Base-by-base conservation (phyloP, 2,797 vertebrate genomes). In the Knipowitschia caucasica region DNA sequence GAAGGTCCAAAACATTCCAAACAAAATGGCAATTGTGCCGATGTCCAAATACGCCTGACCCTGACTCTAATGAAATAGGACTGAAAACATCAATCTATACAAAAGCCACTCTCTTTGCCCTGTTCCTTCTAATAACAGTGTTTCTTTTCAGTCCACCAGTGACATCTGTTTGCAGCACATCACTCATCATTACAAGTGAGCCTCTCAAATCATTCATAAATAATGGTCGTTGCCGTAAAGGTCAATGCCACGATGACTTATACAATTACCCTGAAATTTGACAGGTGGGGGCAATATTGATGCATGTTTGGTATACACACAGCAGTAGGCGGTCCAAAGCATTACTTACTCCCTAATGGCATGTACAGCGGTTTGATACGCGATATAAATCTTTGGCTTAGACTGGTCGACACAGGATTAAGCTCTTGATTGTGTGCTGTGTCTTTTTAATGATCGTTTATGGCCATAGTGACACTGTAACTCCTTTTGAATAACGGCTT, bases 381-480 rank as follows among this genome's bases (percentile, higher is more conserved):
- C 2, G 12, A 31, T 35, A 59, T 67, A 58, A 67, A 77, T 69
- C 62, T 64, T 61, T 67, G 69, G 52, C 54, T 50, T 52, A 49
- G 54, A 61, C 40, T 51, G 40, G 68, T 57, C 61, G 40, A 36
- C 50, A 38, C 36, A 58, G 50, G 69, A 80, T 70, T 60, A 58
- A 67, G 51, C 53, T 63, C 56, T 53, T 27, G 31, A 71, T 71
- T 55, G 59, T 58, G 61, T 55, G n/a, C 46, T 58, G n/a, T 56
- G 54, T 70, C 58, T 67, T 63, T 67, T 67, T 62, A 74, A 75
- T 72, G 59, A 70, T 72, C 53, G 66, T 78, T 75, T 55, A 60
- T 42, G 25, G 39, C 6, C 7, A 33, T 67, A 77, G 60, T 75
- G 73, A 69, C 78, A 70, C 25, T 47, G 14, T 62, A 77, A 65